Percentiles rank a stretch among this genome's conserved stretches.
Conservation (phyloP, 2,113 vertebrate genomes). For the Bubalus kerabau region DNA sequence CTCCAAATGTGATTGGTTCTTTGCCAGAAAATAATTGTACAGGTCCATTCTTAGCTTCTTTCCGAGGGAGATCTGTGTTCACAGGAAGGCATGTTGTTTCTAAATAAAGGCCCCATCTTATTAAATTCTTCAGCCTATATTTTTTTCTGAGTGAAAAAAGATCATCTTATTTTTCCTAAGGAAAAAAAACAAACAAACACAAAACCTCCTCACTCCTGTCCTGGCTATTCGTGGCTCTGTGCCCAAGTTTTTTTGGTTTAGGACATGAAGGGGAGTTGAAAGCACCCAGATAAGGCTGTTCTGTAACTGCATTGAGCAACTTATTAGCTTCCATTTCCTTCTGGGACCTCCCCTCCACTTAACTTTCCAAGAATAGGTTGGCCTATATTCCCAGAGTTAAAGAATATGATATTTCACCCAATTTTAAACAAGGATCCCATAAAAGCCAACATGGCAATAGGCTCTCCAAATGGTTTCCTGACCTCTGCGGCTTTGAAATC, state of each 20-base stretch:
- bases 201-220: background rate
- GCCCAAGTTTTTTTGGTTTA: background rate
- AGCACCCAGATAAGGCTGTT: background rate
- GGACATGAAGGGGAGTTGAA: background rate
- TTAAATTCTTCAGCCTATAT: constrained; percentile 57
- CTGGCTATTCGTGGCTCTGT: background rate
- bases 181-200: background rate
- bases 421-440: constrained; percentile 8
- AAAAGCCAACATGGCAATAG: background rate
- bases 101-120: constrained; percentile 64
- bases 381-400: background rate
- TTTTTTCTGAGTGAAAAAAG: background rate
- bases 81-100: constrained; percentile 52
- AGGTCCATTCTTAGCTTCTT: constrained; percentile 65
- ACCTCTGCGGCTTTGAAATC: background rate
- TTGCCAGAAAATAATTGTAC: constrained; percentile 70
- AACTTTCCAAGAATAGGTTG: background rate
- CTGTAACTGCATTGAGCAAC: background rate
- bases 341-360: background rate
- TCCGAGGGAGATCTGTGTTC: constrained; percentile 43
- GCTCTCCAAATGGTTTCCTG: constrained; percentile 12
- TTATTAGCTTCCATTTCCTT: background rate
- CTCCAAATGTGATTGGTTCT: constrained; percentile 71
- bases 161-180: background rate
- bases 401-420: constrained; percentile 14